Evolutionary conservation across 2,113 vertebrate species (phyloP).

Genomic region (Neolamprologus longior): DNA sequence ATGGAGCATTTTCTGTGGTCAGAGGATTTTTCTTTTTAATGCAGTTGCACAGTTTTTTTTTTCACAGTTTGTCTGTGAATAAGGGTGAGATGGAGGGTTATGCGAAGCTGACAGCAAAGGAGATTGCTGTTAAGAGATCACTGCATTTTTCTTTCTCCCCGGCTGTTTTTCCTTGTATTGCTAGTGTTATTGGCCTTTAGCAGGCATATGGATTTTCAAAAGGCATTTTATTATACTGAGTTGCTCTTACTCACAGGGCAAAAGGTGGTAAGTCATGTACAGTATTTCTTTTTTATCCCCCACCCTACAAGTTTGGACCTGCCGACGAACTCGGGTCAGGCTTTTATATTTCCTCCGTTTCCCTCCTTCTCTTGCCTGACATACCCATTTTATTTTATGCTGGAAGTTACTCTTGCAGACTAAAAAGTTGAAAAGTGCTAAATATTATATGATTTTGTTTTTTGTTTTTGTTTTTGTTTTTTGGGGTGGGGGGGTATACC

Average conservation of each 20-base stretch:
- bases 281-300: slow-evolving; percentile 58
- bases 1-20: slow-evolving; percentile 9
- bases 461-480: background rate
- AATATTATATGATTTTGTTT: background rate
- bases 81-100: slow-evolving; percentile 53
- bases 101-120: slow-evolving; percentile 47
- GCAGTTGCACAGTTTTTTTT: slow-evolving; percentile 4
- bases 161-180: slow-evolving; percentile 19
- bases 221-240: slow-evolving; percentile 63
- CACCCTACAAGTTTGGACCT: slow-evolving; percentile 26
- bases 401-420: slow-evolving; percentile 7
- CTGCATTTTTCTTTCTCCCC: slow-evolving; percentile 46
- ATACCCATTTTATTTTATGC: slow-evolving; percentile 27
- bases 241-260: slow-evolving; percentile 55
- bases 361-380: slow-evolving; percentile 27
- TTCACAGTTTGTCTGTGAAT: slow-evolving; percentile 30
- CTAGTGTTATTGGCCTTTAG: slow-evolving; percentile 51
- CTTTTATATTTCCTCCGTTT: slow-evolving; percentile 51
- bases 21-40: slow-evolving; percentile 44
- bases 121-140: slow-evolving; percentile 62
- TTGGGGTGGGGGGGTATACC: background rate
- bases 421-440: background rate
- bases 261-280: slow-evolving; percentile 59
- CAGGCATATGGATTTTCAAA: slow-evolving; percentile 52
- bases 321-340: slow-evolving; percentile 38